Percentiles rank a stretch among this genome's conserved stretches.
These are phyloP conservation scores for Oscheius sp. DNA, from an alignment of 2,888 invertebrate species.

Conservation along the genomic window DNA sequence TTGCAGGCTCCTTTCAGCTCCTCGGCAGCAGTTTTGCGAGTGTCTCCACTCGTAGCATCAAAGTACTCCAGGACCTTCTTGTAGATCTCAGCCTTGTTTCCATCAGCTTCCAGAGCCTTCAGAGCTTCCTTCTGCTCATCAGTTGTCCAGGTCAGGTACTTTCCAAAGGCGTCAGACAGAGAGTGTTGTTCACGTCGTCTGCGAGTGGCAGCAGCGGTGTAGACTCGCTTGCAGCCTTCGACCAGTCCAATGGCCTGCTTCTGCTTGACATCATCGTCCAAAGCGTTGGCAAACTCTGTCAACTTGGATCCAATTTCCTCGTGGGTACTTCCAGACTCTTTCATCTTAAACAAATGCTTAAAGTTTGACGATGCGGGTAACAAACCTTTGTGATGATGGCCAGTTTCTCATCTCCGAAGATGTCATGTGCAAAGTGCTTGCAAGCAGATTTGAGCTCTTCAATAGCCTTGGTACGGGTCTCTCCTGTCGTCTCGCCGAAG, in stretches of 20 bases:
- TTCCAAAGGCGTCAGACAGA: slow-evolving; percentile 32
- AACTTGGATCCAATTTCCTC: slow-evolving; percentile 46
- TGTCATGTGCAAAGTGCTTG: slow-evolving; percentile 45
- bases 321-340: slow-evolving; percentile 51
- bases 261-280: slow-evolving; percentile 40
- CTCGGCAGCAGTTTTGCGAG: slow-evolving; percentile 53
- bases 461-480: slow-evolving; percentile 38
- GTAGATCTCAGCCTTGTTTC: slow-evolving; percentile 46
- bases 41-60: slow-evolving; percentile 54
- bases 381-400: slow-evolving; percentile 42
- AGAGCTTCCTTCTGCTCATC: slow-evolving; percentile 54
- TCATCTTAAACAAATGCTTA: slow-evolving; percentile 33
- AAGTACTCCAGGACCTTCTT: slow-evolving; percentile 48
- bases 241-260: slow-evolving; percentile 28
- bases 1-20: slow-evolving; percentile 58
- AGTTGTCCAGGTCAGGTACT: slow-evolving; percentile 48
- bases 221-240: slow-evolving; percentile 45
- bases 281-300: slow-evolving; percentile 20
- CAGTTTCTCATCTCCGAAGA: slow-evolving; percentile 58
- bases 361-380: too few species aligned
- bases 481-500: slow-evolving; percentile 38
- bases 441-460: slow-evolving; percentile 47
- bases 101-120: slow-evolving; percentile 48
- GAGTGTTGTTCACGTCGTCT: slow-evolving; percentile 41
- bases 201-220: slow-evolving; percentile 33